Evolutionary conservation across 2,888 invertebrate genomes (phyloP), one percentile per base, ranked within the genome.

Genomic region (Drosophila demipolita): DNA sequence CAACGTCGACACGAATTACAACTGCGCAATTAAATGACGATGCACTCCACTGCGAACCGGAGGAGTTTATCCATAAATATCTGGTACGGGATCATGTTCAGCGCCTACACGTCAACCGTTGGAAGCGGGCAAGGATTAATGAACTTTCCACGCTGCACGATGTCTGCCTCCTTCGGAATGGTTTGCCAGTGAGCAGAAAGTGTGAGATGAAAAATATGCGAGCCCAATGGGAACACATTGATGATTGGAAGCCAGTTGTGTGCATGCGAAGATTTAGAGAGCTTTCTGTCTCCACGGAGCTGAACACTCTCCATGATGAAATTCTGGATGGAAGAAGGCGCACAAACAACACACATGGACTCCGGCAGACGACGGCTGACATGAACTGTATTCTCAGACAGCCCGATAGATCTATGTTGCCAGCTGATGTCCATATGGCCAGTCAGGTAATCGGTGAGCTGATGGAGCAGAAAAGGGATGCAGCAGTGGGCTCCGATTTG

Each of bases 391-490:
- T 92, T 58, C 79, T 92, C 17, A 55, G 75, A 0, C 75, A 82
- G 38, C 65, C 54, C 0, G 72, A 87, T 7, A 77, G 75, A 12
- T 82, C 80, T 3, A 90, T 95, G 1, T 94, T 95, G 70, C 95
- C 95, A 1, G 94, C 95, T 8, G 95, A 95, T 91, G 93, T 95
- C 53, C 94, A 94, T 85, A 94, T 94, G 67, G 91, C 94, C 26
- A 94, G 90, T 1, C 79, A 89, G 61, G 89, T 93, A 26, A 75
- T 93, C 17, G 78, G 78, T 20, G 68, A 68, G 4, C 73, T 91
- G 4, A 67, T 88, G 26, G 72, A 80, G 0, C 72, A 81, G n/a
- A 74, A 65, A 0, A 74, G 65, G 36, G 91, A 90, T 40, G 66
- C 66, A 0, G 81, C 83, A 2, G 36, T 92, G 3, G 81, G 90